phyloP scores from a whole-genome alignment of 2,113 vertebrate genomes.

The Saccopteryx leptura region DNA sequence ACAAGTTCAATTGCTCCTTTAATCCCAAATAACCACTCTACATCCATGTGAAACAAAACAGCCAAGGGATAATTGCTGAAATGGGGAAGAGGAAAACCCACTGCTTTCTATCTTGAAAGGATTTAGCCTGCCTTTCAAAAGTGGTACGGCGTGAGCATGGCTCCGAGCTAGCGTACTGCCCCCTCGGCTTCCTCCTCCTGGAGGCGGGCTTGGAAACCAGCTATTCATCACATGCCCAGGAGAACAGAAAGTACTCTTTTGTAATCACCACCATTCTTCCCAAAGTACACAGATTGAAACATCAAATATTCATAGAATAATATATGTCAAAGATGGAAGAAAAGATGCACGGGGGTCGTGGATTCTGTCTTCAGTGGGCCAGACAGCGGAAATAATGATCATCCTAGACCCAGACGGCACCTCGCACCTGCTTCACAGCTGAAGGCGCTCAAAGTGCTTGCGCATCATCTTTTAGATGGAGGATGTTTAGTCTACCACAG shows the following conservation, averaged over 20 bases:
- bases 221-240: slow-evolving; percentile 9
- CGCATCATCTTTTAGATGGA: background rate
- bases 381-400: slow-evolving; percentile 23
- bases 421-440: background rate
- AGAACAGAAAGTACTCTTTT: slow-evolving; percentile 38
- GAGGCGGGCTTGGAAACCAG: background rate
- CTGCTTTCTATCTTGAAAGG: slow-evolving; percentile 63
- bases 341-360: slow-evolving; percentile 48
- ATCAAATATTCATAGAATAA: slow-evolving; percentile 77
- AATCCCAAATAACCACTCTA: slow-evolving; percentile 77
- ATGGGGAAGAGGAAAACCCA: slow-evolving; percentile 61
- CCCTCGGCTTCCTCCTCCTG: background rate
- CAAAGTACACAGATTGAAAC: slow-evolving; percentile 69
- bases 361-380: slow-evolving; percentile 1
- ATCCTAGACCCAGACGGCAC: slow-evolving; percentile 20
- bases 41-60: slow-evolving; percentile 64
- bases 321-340: slow-evolving; percentile 62
- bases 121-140: slow-evolving; percentile 68
- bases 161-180: background rate
- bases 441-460: background rate
- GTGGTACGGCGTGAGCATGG: background rate
- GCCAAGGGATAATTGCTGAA: slow-evolving; percentile 71
- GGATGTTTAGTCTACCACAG: slow-evolving; percentile 22
- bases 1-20: slow-evolving; percentile 78
- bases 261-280: slow-evolving; percentile 42